Base-by-base conservation (phyloP, 2,113 vertebrate species). In the Corythornis madagascariensis region DNA sequence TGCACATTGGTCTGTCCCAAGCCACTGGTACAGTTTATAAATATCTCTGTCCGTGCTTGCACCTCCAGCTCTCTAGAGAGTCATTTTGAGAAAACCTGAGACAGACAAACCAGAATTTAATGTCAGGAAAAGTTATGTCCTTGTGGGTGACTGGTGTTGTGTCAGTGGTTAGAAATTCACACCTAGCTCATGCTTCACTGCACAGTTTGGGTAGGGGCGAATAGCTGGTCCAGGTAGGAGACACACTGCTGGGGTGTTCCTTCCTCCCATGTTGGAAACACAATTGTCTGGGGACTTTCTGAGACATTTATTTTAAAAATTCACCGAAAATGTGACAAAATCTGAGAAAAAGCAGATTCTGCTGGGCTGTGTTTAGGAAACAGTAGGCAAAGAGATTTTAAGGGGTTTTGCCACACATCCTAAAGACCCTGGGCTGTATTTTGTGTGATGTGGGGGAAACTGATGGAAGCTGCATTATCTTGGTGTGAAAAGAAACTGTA, bases 21-120 rank as follows among this genome's bases (percentile, higher is more conserved):
- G 11, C 0, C 2, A 70, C 31, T 22, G 26, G 4, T 71, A 45
- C 1, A 2, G 13, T 18, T 59, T 63, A 13, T 48, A 24, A 65
- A 57, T 3, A 1, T 53, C 24, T 28, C 64, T 6, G 5, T 87
- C 28, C 53, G 52, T 7, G 9, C 24, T 63, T 2, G 0, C 0
- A 1, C 33, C 63, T 63, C 61, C 35, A 78, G 33, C 33, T 87
- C 22, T 56, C 57, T 33, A n/a, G 53, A 71, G 61, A 63, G 43
- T 48, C 52, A 16, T 83, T 86, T 12, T 52, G 61, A 84, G 73
- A 84, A 78, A 42, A 50, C 19, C 43, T 67, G 33, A 81, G 66
- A 50, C 20, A 40, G 43, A 43, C 48, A n/a, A 89, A 55, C 13
- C 14, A 79, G 19, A 78, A 43, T 56, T 60, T n/a, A 79, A 81